Evolutionary conservation across 1,140 invertebrate species (phyloP), one percentile per base, ranked within the genome.

Genomic region (Drosophila bifasciata): DNA sequence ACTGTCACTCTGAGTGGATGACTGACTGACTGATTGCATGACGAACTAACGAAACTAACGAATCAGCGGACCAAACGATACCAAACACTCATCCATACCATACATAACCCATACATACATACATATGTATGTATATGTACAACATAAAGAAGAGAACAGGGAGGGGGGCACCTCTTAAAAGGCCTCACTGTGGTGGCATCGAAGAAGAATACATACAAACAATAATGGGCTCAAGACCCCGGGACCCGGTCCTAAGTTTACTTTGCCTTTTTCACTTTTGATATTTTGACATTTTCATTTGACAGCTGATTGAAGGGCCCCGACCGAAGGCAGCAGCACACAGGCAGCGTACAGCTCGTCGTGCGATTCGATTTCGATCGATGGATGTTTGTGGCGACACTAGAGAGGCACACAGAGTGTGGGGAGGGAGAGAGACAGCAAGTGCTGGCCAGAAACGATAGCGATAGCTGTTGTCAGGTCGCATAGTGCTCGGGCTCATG

Each of bases 201-300:
- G 40, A 16, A 28, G 62, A 49, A 60, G 36, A 59, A 16, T 78
- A 74, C 58, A n/a, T n/a, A n/a, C n/a, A n/a, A 85, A 85, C 64
- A 86, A 85, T 85, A 85, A 85, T 85, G 81, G 83, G 69, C 81
- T 81, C 80, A 62, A 68, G 63, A 76, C 59, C 64, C 43, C 72
- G 80, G 80, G 77, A 13, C 32, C 32, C 32, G 32, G 11, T 64
- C 77, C 81, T 68, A 86, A 85, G 83, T 86, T 88, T 86, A 83
- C 83, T 86, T 86, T 86, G 83, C 83, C 83, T 86, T 86, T 86
- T 86, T 86, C 83, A 86, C 83, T 86, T 86, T 86, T 86, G 83
- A 86, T 86, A 86, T 86, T 86, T 86, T 86, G 83, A 86, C 83
- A 86, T 86, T 86, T 86, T 86, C 83, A 86, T 86, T 86, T 86